Evolutionary conservation across 2,888 invertebrate genomes (phyloP).

Genomic region (Orthosia incerta): DNA sequence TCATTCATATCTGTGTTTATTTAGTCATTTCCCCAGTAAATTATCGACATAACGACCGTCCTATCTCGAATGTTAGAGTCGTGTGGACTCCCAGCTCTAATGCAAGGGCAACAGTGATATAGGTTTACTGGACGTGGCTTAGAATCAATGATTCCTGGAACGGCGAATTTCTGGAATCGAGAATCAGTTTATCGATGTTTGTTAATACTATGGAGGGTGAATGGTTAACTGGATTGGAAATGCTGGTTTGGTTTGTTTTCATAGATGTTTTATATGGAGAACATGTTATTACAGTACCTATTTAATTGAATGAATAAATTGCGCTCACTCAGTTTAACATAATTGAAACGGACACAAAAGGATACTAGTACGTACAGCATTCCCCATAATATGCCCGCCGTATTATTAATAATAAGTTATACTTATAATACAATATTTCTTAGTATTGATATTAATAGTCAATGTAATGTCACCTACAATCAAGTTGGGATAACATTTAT

Average conservation of each 20-base stretch:
- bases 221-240: neutral
- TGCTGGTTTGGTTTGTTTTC: neutral
- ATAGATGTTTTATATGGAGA: neutral
- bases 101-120: slow-evolving; percentile 53
- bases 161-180: neutral
- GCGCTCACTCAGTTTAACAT: neutral
- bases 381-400: slow-evolving; percentile 1
- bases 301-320: slow-evolving; percentile 17
- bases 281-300: neutral
- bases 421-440: slow-evolving; percentile 22
- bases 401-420: slow-evolving; percentile 36
- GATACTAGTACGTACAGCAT: neutral
- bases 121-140: slow-evolving; percentile 61
- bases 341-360: slow-evolving; percentile 15
- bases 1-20: slow-evolving; percentile 79
- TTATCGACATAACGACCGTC: slow-evolving; percentile 76
- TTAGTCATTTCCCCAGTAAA: slow-evolving; percentile 80
- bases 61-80: slow-evolving; percentile 76
- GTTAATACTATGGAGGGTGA: neutral
- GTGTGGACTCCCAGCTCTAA: slow-evolving; percentile 69
- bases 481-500: slow-evolving; percentile 39
- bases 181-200: neutral
- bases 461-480: slow-evolving; percentile 57
- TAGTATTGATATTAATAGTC: slow-evolving; percentile 51
- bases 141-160: neutral